phyloP scores from a whole-genome alignment of 1,140 invertebrate genomes.

The Sycophaga agraensis region DNA sequence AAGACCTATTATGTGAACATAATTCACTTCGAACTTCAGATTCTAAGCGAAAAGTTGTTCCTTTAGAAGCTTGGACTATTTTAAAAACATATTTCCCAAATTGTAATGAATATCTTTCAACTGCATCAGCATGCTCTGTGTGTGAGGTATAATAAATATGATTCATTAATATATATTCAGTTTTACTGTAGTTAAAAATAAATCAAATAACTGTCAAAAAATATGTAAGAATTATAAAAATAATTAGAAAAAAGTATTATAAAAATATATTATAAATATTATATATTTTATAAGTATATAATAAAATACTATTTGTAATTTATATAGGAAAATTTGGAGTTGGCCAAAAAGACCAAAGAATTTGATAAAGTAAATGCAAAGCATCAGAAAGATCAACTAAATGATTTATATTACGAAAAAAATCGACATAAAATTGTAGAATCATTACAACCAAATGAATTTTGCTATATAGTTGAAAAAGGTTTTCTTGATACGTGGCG shows the following conservation, averaged over 20 bases:
- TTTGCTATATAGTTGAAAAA: conserved; percentile 47
- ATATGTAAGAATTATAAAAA: too few species aligned
- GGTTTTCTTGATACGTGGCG: conserved; percentile 50
- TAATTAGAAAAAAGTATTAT: too few species aligned
- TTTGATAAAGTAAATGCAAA: conserved; percentile 52
- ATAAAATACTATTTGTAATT: background rate
- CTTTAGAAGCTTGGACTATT: conserved; percentile 58
- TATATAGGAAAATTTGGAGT: conserved; percentile 45
- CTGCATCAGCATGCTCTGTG: conserved; percentile 48
- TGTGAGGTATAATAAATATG: conserved; percentile 49
- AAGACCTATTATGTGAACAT: conserved; percentile 62
- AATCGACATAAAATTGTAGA: conserved; percentile 46
- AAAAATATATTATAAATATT: too few species aligned
- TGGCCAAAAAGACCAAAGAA: conserved; percentile 46
- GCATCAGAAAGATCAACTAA: conserved; percentile 46
- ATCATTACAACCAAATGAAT: conserved; percentile 32
- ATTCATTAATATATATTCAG: background rate
- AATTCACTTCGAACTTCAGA: conserved; percentile 48
- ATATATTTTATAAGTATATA: too few species aligned
- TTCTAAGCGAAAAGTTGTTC: conserved; percentile 54
- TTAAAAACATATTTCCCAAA: conserved; percentile 62
- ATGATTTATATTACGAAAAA: conserved; percentile 45
- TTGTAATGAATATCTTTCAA: conserved; percentile 52
- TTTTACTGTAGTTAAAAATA: too few species aligned
- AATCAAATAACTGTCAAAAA: too few species aligned